phyloP scores from a whole-genome alignment of 2,888 invertebrate species.

The Drosophila birchii region DNA sequence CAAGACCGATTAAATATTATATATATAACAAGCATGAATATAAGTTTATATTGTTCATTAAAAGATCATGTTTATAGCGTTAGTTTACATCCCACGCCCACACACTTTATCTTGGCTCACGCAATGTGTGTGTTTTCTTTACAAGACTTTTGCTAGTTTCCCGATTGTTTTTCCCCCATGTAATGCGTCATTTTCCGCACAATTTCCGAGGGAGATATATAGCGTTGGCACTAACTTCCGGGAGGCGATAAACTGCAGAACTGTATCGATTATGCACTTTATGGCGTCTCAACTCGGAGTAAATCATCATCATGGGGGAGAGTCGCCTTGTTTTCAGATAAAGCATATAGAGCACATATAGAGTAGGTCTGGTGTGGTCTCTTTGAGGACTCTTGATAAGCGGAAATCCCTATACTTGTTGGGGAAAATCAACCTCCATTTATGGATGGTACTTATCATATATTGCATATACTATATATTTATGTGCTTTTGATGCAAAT shows the following conservation, averaged over 20 bases:
- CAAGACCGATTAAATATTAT: slow-evolving; percentile 3
- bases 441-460: slow-evolving; percentile 8
- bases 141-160: slow-evolving; percentile 50
- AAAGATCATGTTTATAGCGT: slow-evolving; percentile 7
- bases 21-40: neutral
- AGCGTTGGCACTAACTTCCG: slow-evolving; percentile 30
- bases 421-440: slow-evolving; percentile 51
- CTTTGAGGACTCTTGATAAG: slow-evolving; percentile 50
- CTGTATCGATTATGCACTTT: slow-evolving; percentile 37
- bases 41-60: slow-evolving; percentile 7
- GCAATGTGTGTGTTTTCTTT: slow-evolving; percentile 54
- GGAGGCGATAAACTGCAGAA: slow-evolving; percentile 43
- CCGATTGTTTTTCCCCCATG: slow-evolving; percentile 41
- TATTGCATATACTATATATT: neutral
- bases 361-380: neutral
- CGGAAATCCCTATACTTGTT: slow-evolving; percentile 43
- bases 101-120: slow-evolving; percentile 52
- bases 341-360: too few species aligned
- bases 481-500: slow-evolving; percentile 19
- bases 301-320: slow-evolving; percentile 18
- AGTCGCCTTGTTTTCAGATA: slow-evolving; percentile 16
- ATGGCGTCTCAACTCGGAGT: slow-evolving; percentile 13
- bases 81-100: slow-evolving; percentile 18
- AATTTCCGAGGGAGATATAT: slow-evolving; percentile 16
- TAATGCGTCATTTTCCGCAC: slow-evolving; percentile 69